Base-by-base conservation (phyloP, 2,888 invertebrate genomes). In the Lumbricus terrestris region DNA sequence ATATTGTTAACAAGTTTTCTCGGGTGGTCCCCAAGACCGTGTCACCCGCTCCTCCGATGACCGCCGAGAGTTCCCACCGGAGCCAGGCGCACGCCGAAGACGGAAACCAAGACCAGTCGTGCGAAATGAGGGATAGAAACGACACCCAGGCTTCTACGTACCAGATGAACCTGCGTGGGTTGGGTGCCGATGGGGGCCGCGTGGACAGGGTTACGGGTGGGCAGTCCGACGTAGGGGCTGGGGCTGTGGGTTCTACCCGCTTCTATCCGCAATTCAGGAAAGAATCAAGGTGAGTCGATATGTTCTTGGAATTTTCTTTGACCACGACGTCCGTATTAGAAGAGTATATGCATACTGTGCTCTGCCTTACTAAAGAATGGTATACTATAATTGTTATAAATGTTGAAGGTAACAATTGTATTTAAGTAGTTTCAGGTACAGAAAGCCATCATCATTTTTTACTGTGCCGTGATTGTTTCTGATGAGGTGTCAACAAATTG, bases 1-100 rank as follows among this genome's bases (percentile, higher is more conserved):
- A 69, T 69, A 69, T 69, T 69, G 69, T 69, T 69, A 69, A 69
- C 69, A 69, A 69, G 69, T 69, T 69, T 69, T 69, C 69, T 69
- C 8, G 69, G 69, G 29, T n/a, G 1, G 29, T n/a, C 29, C 18
- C n/a, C 69, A 69, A 69, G 69, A 69, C 69, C 69, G 29, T 69
- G 69, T 69, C 69, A 69, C n/a, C n/a, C n/a, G 8, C 69, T n/a
- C 69, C 69, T 29, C 69, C 69, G n/a, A 69, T n/a, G 69, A 69
- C 69, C 69, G 69, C 29, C 11, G n/a, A 69, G n/a, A n/a, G n/a
- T 69, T 1, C n/a, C 29, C 29, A 29, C 2, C 69, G 69, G 69
- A n/a, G 69, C n/a, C 69, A n/a, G 13, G 8, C 69, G 29, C 0
- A 8, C n/a, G 69, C 8, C 69, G 69, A 69, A 69, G n/a, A n/a